Evolutionary conservation across 2,888 invertebrate species (phyloP).

Genomic region (Andrena minutula): DNA sequence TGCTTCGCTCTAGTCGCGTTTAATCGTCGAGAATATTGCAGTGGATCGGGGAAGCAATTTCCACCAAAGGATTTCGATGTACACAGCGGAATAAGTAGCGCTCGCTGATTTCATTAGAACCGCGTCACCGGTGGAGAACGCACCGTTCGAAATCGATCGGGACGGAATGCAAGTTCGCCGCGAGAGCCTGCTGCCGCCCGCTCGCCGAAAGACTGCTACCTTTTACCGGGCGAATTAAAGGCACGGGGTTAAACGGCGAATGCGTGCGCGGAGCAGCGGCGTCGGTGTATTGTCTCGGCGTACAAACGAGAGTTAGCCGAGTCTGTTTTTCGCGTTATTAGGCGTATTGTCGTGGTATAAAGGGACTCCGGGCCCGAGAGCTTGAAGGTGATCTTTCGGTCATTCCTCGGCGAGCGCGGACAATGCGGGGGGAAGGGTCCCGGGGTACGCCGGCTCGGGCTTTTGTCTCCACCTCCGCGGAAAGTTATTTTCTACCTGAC

Average conservation of each 20-base stretch:
- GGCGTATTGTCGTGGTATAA: conserved; percentile 43
- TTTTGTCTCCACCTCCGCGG: not conserved
- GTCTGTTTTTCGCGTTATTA: conserved; percentile 41
- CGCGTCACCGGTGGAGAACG: not conserved
- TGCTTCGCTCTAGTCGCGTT: too few species aligned
- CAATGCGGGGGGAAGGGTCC: conserved; percentile 8
- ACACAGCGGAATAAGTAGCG: not conserved
- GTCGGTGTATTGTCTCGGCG: conserved; percentile 2
- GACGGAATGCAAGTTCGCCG: not conserved
- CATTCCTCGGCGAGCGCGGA: conserved; percentile 23
- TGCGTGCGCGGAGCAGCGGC: conserved; percentile 7
- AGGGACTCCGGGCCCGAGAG: not conserved
- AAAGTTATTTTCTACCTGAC: conserved; percentile 21
- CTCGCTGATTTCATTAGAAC: not conserved
- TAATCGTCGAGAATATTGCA: too few species aligned
- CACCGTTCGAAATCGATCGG: not conserved
- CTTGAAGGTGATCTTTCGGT: conserved; percentile 29
- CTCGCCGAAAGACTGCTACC: not conserved
- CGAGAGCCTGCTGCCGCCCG: not conserved
- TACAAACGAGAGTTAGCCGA: conserved; percentile 26
- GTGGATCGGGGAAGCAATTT: too few species aligned
- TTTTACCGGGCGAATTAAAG: not conserved
- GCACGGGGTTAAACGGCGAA: not conserved
- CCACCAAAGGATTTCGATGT: not conserved
- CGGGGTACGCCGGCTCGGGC: not conserved